Evolutionary conservation across 92 coral and sea anemone genomes (phyloP), one percentile per base, ranked within the genome.

Genomic region (Micromussa lordhowensis): DNA sequence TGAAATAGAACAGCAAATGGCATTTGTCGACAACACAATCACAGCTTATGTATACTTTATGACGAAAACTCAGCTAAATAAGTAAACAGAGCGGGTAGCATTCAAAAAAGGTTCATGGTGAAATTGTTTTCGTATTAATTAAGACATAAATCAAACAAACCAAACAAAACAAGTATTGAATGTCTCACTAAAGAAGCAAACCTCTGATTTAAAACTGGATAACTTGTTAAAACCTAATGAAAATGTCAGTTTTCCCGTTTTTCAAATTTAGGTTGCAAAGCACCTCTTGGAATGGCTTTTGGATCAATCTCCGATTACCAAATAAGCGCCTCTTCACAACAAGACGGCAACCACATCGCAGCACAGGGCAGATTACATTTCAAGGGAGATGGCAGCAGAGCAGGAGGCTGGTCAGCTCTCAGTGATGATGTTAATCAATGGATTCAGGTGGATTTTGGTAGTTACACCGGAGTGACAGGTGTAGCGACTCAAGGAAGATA

Each of bases 381-480:
- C 5, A 36, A 36, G 24, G 86, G 58, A 7, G 53, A 17, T 12
- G 55, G 75, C 19, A 7, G 7, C 29, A 31, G 12, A 21, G 14
- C 8, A 22, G 86, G 78, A 3, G 86, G 77, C 6, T 82, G 86
- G 86, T 82, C 86, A 15, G 86, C 78, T 68, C 76, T n/a, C 9
- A 34, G 16, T 7, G 40, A 66, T 54, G 86, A 82, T 28, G 16
- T 15, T 3, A 82, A 68, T 34, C 86, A 82, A 29, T 82, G 85
- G 85, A 75, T 82, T 24, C 74, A 82, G 72, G 85, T 82, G 75
- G 85, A 82, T 69, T 66, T 82, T 66, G 75, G 77, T 30, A 69
- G 76, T 24, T 44, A 63, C 17, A 69, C 76, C 7, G 5, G 57
- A 32, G 76, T 82, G 26, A 64, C 58, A n/a, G 76, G 38, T 36